phyloP scores from a whole-genome alignment of 2,113 vertebrate genomes.

The Rhineura floridana region DNA sequence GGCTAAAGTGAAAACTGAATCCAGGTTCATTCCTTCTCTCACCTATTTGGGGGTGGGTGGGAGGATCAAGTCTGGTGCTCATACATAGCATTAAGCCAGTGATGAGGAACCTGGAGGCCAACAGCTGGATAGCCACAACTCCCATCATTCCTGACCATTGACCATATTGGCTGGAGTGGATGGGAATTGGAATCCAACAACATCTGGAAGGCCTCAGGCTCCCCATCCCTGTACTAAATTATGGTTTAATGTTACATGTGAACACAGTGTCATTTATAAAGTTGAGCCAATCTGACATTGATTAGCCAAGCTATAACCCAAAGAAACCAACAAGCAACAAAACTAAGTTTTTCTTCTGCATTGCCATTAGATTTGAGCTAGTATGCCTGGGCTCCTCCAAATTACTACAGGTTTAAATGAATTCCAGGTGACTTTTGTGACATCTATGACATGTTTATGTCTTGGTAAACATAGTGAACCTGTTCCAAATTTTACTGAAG shows the following conservation, averaged over 20 bases:
- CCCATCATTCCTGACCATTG: no score
- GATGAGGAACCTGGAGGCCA: neutral
- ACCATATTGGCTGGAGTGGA: no score
- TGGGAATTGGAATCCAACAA: no score
- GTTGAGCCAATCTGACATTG: neutral
- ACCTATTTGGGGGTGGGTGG: neutral
- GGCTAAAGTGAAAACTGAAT: neutral
- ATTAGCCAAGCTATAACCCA: neutral
- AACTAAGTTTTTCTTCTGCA: neutral
- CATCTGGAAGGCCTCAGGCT: no score
- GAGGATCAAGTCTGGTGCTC: neutral
- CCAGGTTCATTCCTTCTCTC: neutral
- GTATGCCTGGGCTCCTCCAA: neutral
- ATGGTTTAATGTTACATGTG: no score
- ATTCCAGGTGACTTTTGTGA: neutral
- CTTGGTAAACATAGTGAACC: neutral
- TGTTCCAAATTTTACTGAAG: neutral
- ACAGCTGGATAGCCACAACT: no score
- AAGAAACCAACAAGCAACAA: neutral
- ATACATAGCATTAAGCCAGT: neutral
- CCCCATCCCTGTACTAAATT: no score
- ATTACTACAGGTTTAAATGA: neutral
- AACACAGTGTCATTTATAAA: neutral
- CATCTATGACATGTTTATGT: neutral
- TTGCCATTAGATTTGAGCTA: neutral